Evolutionary conservation across 2,888 invertebrate species (phyloP).

Genomic region (Venusia cambrica): DNA sequence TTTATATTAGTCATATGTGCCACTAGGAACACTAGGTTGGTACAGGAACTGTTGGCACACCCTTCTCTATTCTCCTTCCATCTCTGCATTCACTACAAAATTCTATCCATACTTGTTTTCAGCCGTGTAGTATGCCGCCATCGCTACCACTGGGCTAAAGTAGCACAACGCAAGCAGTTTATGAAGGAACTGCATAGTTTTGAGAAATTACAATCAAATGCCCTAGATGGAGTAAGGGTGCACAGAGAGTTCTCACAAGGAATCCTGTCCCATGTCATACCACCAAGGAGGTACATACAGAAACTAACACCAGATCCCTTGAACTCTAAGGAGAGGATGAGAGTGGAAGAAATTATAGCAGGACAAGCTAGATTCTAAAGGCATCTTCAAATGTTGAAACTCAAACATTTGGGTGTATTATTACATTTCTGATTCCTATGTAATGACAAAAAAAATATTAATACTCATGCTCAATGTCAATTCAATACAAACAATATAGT

Average conservation of each 20-base stretch:
- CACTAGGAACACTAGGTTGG: too few relatives aligned
- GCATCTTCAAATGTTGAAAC: too few relatives aligned
- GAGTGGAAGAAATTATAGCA: conserved; percentile 69
- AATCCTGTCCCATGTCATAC: conserved; percentile 73
- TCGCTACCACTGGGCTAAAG: conserved; percentile 76
- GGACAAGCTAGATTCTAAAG: conserved; percentile 55
- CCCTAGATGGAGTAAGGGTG: conserved; percentile 83
- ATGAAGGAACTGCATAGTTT: conserved; percentile 82
- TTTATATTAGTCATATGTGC: too few relatives aligned
- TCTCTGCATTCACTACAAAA: too few relatives aligned
- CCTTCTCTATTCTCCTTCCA: too few relatives aligned
- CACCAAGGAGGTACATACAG: conserved; percentile 66
- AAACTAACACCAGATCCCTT: conserved; percentile 66
- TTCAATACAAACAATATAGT: too few relatives aligned
- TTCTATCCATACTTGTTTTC: conserved; percentile 36
- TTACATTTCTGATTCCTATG: too few relatives aligned
- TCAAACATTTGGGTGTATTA: too few relatives aligned
- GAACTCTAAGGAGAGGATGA: conserved; percentile 59
- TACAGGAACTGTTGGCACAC: too few relatives aligned
- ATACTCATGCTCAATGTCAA: too few relatives aligned
- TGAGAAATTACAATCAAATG: conserved; percentile 82
- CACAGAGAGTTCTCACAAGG: conserved; percentile 83
- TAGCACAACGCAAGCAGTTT: conserved; percentile 79
- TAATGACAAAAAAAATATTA: too few relatives aligned
- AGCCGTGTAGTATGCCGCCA: conserved; percentile 84